phyloP scores from a whole-genome alignment of 2,888 invertebrate species.

The Philaethria dido region DNA sequence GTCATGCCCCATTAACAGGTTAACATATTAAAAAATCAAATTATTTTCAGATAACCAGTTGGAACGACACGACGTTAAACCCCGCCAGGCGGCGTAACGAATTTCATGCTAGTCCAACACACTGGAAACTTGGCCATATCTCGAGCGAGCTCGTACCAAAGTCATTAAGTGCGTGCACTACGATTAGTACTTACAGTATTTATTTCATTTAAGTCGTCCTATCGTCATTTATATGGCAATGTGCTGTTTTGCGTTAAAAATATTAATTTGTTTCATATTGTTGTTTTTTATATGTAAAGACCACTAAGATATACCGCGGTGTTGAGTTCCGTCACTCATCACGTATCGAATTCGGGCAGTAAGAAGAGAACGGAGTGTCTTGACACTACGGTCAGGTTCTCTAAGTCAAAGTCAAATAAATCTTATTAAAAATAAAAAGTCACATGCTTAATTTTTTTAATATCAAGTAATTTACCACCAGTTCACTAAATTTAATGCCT shows the following conservation, averaged over 20 bases:
- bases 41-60: slow-evolving; percentile 31
- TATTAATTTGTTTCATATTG: background rate
- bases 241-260: background rate
- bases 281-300: background rate
- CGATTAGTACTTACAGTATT: slow-evolving; percentile 82
- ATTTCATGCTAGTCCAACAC: slow-evolving; percentile 81
- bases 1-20: no score
- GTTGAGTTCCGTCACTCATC: no score
- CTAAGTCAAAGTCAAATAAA: no score
- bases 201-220: slow-evolving; percentile 74
- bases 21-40: background rate
- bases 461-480: no score
- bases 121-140: slow-evolving; percentile 77
- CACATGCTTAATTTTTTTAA: no score
- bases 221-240: slow-evolving; percentile 11
- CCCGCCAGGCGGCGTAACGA: slow-evolving; percentile 58
- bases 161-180: slow-evolving; percentile 52
- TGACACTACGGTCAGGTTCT: no score
- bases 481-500: no score
- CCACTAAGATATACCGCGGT: no score
- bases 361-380: no score
- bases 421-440: no score
- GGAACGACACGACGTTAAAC: slow-evolving; percentile 41
- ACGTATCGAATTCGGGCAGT: no score
- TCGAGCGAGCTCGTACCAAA: slow-evolving; percentile 73